Conservation (phyloP, 2,797 vertebrate species). For the Anomalospiza imberbis region DNA sequence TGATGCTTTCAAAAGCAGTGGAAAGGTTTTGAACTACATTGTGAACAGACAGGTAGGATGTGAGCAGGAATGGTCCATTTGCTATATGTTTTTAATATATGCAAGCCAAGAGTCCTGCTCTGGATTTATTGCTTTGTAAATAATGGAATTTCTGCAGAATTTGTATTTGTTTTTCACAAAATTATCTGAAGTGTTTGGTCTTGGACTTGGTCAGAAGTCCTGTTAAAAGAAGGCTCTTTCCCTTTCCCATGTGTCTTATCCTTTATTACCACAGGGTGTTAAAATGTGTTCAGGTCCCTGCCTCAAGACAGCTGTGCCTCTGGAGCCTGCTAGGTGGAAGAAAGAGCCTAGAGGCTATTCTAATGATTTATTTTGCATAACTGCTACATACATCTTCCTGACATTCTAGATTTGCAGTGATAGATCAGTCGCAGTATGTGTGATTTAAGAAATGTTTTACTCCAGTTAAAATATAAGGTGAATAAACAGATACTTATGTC, state of each 20-base stretch:
- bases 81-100: accelerated
- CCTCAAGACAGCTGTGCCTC: neutral
- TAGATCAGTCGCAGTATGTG: neutral
- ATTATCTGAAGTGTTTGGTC: neutral
- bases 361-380: neutral
- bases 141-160: neutral
- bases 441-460: neutral
- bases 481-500: neutral
- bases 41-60: neutral
- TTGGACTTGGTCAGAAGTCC: neutral
- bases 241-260: neutral
- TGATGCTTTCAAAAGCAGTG: neutral
- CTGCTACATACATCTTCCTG: neutral
- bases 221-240: neutral
- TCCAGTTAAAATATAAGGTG: neutral
- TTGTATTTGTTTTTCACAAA: neutral
- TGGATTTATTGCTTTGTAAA: neutral
- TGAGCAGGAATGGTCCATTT: neutral
- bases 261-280: neutral
- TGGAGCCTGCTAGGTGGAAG: neutral
- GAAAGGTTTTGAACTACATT: neutral
- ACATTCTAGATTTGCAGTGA: neutral
- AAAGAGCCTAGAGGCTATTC: neutral
- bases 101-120: accelerated
- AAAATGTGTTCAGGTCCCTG: neutral